Base-by-base conservation (phyloP, 2,888 invertebrate species). In the Coronaproctus castanopsis region DNA sequence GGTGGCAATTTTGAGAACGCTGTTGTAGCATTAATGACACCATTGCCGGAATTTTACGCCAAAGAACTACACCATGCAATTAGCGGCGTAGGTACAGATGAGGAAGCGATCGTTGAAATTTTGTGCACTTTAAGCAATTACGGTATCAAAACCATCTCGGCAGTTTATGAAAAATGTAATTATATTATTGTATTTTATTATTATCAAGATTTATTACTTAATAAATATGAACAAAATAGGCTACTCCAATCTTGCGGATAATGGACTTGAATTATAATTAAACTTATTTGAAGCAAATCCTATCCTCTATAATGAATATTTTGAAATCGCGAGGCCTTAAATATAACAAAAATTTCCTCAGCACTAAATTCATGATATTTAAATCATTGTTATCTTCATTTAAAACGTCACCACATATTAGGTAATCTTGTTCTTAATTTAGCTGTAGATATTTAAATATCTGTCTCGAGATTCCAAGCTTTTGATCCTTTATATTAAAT, bases 1-100 rank as follows among this genome's bases (percentile, higher is more conserved):
- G 71, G 73, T 54, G 77, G 77, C 3, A 68, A 72, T 19, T 76
- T 77, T 66, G 76, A 76, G 65, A 71, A 74, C 60, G 72, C 72
- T 1, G 67, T 75, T n/a, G 53, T 76, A 1, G 75, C 74, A 0
- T 65, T 77, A 61, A 72, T 76, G 73, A 73, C 72, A 61, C 73
- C 72, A 21, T 65, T 71, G n/a, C 70, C 69, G 48, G 74, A 75
- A 23, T 75, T 70, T 65, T 72, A 77, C 66, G 77, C 77, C 14
- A 69, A 70, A 57, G 72, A 74, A 64, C 66, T 77, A 19, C 70
- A 74, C 61, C 69, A 73, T 62, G 76, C 77, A 24, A 75, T 77
- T 65, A 63, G 66, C 64, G 75, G 76, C 14, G 61, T 74, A 24
- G 76, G 76, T 24, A 77, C 77, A 1, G 71, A 72, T 23, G 71